phyloP scores from a whole-genome alignment of 1,140 invertebrate genomes.

The Pygmarrhopalites habei region DNA sequence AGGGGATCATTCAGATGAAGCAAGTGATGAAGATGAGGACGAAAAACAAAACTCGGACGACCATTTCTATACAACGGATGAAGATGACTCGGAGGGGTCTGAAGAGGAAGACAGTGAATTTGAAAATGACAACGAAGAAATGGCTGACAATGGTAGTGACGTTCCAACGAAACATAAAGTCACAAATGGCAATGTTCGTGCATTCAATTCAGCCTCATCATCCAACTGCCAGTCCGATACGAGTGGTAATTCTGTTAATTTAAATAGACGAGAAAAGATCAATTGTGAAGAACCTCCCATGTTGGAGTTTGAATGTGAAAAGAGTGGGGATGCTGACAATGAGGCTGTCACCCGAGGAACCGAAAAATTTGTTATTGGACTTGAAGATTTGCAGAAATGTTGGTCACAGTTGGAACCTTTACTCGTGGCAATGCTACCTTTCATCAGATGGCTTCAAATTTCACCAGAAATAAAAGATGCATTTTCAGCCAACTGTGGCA shows the following conservation, averaged over 20 bases:
- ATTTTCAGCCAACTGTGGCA: slow-evolving; percentile 31
- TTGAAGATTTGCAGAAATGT: slow-evolving; percentile 28
- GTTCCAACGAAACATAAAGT: neutral
- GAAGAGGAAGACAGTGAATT: neutral
- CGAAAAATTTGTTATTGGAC: slow-evolving; percentile 14
- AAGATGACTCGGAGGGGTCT: neutral
- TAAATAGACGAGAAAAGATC: neutral
- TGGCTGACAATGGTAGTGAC: neutral
- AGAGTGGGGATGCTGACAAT: neutral
- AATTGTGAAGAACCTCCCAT: neutral
- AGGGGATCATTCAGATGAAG: slow-evolving; percentile 1
- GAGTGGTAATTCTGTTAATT: slow-evolving; percentile 1
- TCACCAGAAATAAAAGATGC: slow-evolving; percentile 29
- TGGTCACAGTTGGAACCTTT: slow-evolving; percentile 25
- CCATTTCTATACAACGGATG: too few species aligned
- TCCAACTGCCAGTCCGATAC: neutral
- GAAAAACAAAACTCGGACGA: neutral
- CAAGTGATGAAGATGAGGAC: neutral
- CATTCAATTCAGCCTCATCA: slow-evolving; percentile 3
- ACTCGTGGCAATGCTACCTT: slow-evolving; percentile 29
- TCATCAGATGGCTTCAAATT: slow-evolving; percentile 32
- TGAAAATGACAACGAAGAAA: neutral
- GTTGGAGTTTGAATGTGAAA: neutral
- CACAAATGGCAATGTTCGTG: neutral
- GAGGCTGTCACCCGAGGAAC: neutral